Evolutionary conservation across 2,888 invertebrate species (phyloP), one percentile per base, ranked within the genome.

Genomic region (Hirtodrosophila confusa): DNA sequence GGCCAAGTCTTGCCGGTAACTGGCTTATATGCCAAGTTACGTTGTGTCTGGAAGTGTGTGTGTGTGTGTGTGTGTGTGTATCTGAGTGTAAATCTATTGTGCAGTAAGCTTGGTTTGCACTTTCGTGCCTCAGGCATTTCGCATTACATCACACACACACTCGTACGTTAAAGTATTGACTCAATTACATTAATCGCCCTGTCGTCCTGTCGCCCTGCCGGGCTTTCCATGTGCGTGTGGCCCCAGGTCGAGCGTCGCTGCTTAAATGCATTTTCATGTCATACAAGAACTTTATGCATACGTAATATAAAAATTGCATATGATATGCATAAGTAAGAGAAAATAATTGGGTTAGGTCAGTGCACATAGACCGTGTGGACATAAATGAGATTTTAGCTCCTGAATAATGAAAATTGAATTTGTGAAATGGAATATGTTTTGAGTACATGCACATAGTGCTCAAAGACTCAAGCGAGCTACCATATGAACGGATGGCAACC

Each of bases 111-210:
- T 39, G 43, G 39, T 27, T 47, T 64, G 53, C 69, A 61, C 23
- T 57, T 61, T 58, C 53, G 51, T 66, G 70, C 70, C 62, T 58
- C 37, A 41, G 47, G 54, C 60, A 40, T 47, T 57, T 57, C 50
- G n/a, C 47, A 71, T 71, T 65, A 61, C 67, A 64, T 45, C 44
- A 33, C 24, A 49, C 9, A 29, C 17, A 29, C 17, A 37, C 23
- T 17, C 8, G 40, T 31, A 31, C 7, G 31, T 27, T 27, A 35
- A 37, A 31, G 40, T 63, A 51, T 74, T 69, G 69, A 56, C 69
- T 70, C 66, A 70, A 69, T 70, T 76, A 66, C 47, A 73, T 79
- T 79, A 76, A 79, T 82, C 56, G 68, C 44, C 48, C 29, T 48
- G 58, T 55, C 55, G 55, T 17, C 17, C 17, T 17, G 17, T 2